Percentiles rank a stretch among this genome's conserved stretches.
Evolutionary conservation across 2,797 vertebrate genomes (phyloP).

Genomic region (Alfaro cultratus): DNA sequence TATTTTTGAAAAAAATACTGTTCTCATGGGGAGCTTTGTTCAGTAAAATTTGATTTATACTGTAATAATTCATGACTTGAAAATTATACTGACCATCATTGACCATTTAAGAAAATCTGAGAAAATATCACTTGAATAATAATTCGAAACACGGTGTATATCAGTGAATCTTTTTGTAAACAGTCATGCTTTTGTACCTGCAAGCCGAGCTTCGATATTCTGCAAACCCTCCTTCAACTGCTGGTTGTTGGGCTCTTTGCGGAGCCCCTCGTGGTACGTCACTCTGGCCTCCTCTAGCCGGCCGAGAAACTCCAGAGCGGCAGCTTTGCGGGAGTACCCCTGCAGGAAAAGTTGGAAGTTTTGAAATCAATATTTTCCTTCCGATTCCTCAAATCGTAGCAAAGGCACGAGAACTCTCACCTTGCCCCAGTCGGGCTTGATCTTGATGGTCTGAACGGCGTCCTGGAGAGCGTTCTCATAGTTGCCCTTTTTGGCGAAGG

Average conservation of each 20-base stretch:
- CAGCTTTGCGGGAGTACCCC: slow-evolving; percentile 95
- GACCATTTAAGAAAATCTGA: too few relatives aligned
- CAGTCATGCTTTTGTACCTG: slow-evolving; percentile 69
- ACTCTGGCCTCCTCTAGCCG: slow-evolving; percentile 90
- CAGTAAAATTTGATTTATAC: too few relatives aligned
- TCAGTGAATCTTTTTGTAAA: background rate
- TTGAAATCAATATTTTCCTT: background rate
- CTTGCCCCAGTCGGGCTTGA: slow-evolving; percentile 96
- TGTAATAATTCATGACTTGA: too few relatives aligned
- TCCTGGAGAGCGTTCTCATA: slow-evolving; percentile 89
- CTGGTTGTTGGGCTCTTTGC: slow-evolving; percentile 85
- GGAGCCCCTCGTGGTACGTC: slow-evolving; percentile 91
- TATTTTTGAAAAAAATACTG: too few relatives aligned
- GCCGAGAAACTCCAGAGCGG: slow-evolving; percentile 91
- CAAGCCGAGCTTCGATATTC: slow-evolving; percentile 84
- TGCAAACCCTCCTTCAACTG: slow-evolving; percentile 87
- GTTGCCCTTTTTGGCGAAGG: slow-evolving; percentile 86
- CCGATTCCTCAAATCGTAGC: slow-evolving; percentile 31
- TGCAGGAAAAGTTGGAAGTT: slow-evolving; percentile 49
- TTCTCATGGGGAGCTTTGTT: too few relatives aligned
- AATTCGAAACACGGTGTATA: background rate
- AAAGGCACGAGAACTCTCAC: slow-evolving; percentile 72
- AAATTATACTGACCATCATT: too few relatives aligned
- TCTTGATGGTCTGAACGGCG: slow-evolving; percentile 90
- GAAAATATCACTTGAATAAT: too few relatives aligned